Conservation (phyloP, 2,888 invertebrate species). For the Xestobium rufovillosum region DNA sequence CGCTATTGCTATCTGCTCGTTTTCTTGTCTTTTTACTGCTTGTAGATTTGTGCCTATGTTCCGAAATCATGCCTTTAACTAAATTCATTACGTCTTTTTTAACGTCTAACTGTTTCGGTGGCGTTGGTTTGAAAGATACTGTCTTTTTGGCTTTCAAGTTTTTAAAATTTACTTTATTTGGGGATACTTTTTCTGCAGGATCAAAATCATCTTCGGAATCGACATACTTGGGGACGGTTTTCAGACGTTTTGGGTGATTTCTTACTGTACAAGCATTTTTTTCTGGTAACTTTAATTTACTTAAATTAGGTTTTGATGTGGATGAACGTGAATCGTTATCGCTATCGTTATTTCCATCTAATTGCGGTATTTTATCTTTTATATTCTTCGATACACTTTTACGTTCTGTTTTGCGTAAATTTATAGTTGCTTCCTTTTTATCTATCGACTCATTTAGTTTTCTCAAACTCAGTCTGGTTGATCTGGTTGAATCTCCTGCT, state of each 20-base stretch:
- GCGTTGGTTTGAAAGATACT: constrained; percentile 5
- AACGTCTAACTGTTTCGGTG: constrained; percentile 36
- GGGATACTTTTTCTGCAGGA: constrained; percentile 28
- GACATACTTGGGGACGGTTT: constrained; percentile 19
- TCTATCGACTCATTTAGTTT: no score
- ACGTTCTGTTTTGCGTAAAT: constrained; percentile 5
- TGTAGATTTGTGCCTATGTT: constrained; percentile 42
- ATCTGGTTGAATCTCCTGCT: no score
- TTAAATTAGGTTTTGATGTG: constrained; percentile 22
- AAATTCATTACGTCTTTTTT: constrained; percentile 48
- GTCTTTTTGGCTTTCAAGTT: constrained; percentile 22
- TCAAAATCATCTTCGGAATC: constrained; percentile 33
- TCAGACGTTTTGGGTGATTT: constrained; percentile 24
- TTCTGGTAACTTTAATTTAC: constrained; percentile 30
- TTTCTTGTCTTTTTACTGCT: constrained; percentile 38
- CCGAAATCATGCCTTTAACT: constrained; percentile 46
- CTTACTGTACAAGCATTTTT: constrained; percentile 21
- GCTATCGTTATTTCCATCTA: constrained; percentile 26
- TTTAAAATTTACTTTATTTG: constrained; percentile 35
- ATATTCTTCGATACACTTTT: no score
- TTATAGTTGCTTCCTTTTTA: no score
- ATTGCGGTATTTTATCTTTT: constrained; percentile 19
- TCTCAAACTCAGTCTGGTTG: no score
- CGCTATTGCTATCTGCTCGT: constrained; percentile 44
- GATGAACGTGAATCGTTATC: constrained; percentile 9